Percentiles rank a stretch among this genome's conserved stretches.
Evolutionary conservation across 2,797 vertebrate species (phyloP).

Genomic region (Hippocampus kuda): DNA sequence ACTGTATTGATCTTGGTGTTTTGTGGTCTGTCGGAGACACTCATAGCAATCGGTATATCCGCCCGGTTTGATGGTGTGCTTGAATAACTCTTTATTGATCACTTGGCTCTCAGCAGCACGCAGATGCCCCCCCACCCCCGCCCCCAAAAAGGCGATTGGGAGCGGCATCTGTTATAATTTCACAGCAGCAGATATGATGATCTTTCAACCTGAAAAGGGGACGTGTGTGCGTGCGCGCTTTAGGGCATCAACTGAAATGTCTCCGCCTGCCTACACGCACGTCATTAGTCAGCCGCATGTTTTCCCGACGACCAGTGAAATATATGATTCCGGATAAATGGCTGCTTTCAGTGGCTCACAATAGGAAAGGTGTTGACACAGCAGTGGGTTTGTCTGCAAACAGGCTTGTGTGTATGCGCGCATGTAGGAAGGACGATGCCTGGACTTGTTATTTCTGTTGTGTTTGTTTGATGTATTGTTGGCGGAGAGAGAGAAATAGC

Average conservation of each 20-base stretch:
- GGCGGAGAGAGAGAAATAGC: constrained; percentile 13
- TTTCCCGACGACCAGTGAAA: constrained; percentile 30
- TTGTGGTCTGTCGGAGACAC: constrained; percentile 9
- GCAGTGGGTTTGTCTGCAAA: constrained; percentile 24
- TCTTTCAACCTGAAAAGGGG: constrained; percentile 13
- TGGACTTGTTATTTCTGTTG: constrained; percentile 5
- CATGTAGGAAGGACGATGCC: constrained; percentile 9
- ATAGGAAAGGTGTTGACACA: constrained; percentile 37
- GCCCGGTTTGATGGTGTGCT: constrained; percentile 9
- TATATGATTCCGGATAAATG: constrained; percentile 47
- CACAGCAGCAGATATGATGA: constrained; percentile 21
- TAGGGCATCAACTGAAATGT: neutral
- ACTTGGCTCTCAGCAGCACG: constrained; percentile 2
- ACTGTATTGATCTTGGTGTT: constrained; percentile 20
- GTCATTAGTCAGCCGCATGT: constrained; percentile 26
- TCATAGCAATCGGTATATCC: neutral
- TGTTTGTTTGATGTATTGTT: constrained; percentile 31
- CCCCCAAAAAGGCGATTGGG: constrained; percentile 4
- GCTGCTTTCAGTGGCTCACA: constrained; percentile 41
- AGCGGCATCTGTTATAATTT: constrained; percentile 10
- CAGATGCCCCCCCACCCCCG: neutral
- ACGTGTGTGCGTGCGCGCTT: constrained; percentile 12
- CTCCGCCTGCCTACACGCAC: constrained; percentile 15
- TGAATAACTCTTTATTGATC: constrained; percentile 9
- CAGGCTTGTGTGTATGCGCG: constrained; percentile 15